phyloP scores from a whole-genome alignment of 2,113 vertebrate genomes.

The Paramisgurnus dabryanus region DNA sequence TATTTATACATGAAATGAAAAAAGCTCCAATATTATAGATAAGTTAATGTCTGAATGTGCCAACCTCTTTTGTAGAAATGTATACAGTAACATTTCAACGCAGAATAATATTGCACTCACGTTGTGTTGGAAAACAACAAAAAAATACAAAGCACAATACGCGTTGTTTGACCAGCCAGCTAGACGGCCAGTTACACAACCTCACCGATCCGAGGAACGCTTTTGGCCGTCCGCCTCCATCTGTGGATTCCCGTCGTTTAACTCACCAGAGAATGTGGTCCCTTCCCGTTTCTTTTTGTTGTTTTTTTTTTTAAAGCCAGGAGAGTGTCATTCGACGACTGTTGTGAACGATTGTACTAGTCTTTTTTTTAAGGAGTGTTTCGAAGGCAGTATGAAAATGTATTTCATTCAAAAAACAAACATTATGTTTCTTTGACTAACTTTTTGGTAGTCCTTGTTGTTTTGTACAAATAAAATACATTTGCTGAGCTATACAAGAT shows the following conservation, averaged over 20 bases:
- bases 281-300: constrained; percentile 47
- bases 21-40: constrained; percentile 66
- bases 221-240: constrained; percentile 41
- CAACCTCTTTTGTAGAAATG: constrained; percentile 76
- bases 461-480: constrained; percentile 81
- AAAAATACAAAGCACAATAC: constrained; percentile 77
- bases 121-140: constrained; percentile 74
- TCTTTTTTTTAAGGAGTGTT: constrained; percentile 60
- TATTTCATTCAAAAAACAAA: constrained; percentile 67
- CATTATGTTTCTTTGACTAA: constrained; percentile 70
- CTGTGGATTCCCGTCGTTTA: constrained; percentile 56
- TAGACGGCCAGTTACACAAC: constrained; percentile 60
- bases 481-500: constrained; percentile 66
- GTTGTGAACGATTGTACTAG: constrained; percentile 69
- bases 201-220: constrained; percentile 45
- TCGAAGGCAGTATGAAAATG: constrained; percentile 65
- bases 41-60: constrained; percentile 81
- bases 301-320: constrained; percentile 46
- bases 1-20: constrained; percentile 79
- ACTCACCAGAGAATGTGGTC: constrained; percentile 68
- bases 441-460: constrained; percentile 79
- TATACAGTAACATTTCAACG: constrained; percentile 67
- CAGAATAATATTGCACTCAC: constrained; percentile 77
- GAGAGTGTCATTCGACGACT: constrained; percentile 52
- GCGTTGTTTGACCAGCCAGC: constrained; percentile 62